These are phyloP conservation scores for Myodes glareolus DNA, from an alignment of 2,113 vertebrate genomes.

Conservation along the genomic window DNA sequence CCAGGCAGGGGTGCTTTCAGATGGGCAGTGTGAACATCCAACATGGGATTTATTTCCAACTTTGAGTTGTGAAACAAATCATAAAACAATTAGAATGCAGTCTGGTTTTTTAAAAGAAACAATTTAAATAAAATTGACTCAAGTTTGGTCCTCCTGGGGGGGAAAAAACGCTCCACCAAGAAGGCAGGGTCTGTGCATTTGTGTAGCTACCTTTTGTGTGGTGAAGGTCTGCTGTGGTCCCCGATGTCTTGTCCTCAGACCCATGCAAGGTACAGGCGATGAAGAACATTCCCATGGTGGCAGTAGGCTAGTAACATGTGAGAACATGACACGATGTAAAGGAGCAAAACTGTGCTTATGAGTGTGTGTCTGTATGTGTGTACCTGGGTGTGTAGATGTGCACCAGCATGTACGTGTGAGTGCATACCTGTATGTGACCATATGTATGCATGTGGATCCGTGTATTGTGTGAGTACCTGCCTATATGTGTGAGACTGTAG, in stretches of 20 bases:
- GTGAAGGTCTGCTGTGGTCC: too few species aligned
- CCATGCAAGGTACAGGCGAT: rapidly evolving
- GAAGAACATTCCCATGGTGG: background rate
- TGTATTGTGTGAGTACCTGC: background rate
- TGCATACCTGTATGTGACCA: too few species aligned
- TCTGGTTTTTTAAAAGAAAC: background rate
- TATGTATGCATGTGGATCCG: background rate
- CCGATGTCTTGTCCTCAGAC: background rate
- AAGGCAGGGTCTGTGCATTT: background rate
- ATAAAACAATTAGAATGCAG: conserved; percentile 40
- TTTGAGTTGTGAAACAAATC: conserved; percentile 58
- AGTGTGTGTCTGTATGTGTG: too few species aligned
- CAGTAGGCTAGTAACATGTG: too few species aligned
- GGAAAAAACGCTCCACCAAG: background rate
- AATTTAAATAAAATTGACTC: background rate
- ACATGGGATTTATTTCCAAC: conserved; percentile 27
- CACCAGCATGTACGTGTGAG: too few species aligned
- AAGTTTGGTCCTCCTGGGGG: background rate
- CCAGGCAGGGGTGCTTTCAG: background rate
- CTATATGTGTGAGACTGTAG: background rate
- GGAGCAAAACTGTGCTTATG: too few species aligned
- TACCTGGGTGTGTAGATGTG: too few species aligned
- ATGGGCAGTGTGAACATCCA: conserved; percentile 20
- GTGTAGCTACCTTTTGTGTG: background rate
- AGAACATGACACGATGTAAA: background rate